Conservation (phyloP, 2,113 vertebrate species). For the Siniperca knerii region DNA sequence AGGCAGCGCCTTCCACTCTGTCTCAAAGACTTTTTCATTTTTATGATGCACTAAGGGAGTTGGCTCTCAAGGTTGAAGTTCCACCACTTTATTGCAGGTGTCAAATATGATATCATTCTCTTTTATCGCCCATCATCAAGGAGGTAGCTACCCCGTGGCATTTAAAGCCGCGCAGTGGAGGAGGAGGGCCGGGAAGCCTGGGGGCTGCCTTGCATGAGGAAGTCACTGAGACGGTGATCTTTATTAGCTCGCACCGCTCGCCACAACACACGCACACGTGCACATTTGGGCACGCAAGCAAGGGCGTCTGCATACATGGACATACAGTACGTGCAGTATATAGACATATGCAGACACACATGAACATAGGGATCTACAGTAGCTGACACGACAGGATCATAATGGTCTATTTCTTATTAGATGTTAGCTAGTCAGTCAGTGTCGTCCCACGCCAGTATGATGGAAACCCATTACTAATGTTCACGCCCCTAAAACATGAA, state of each 20-base stretch:
- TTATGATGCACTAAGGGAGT: constrained; percentile 76
- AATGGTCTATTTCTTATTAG: background rate
- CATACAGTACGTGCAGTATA: background rate
- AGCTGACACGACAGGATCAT: background rate
- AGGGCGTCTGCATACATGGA: background rate
- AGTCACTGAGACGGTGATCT: constrained; percentile 59
- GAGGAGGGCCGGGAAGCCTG: constrained; percentile 32
- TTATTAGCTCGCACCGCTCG: constrained; percentile 34
- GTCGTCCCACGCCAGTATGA: background rate
- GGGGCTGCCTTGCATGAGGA: constrained; percentile 54
- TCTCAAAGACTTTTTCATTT: constrained; percentile 71
- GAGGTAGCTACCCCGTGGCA: constrained; percentile 71
- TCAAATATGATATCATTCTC: constrained; percentile 83
- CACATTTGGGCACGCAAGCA: background rate
- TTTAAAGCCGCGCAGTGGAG: constrained; percentile 56
- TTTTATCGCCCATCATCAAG: constrained; percentile 79
- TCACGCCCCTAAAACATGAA: background rate
- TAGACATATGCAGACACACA: no score
- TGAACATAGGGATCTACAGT: background rate
- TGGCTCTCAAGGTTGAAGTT: constrained; percentile 83
- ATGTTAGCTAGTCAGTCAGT: background rate
- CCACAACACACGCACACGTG: background rate
- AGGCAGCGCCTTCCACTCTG: constrained; percentile 42
- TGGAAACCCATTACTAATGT: background rate
- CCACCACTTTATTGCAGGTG: constrained; percentile 78